These are phyloP conservation scores for Clarias magur DNA, from an alignment of 2,113 vertebrate species.

Conservation along the genomic window DNA sequence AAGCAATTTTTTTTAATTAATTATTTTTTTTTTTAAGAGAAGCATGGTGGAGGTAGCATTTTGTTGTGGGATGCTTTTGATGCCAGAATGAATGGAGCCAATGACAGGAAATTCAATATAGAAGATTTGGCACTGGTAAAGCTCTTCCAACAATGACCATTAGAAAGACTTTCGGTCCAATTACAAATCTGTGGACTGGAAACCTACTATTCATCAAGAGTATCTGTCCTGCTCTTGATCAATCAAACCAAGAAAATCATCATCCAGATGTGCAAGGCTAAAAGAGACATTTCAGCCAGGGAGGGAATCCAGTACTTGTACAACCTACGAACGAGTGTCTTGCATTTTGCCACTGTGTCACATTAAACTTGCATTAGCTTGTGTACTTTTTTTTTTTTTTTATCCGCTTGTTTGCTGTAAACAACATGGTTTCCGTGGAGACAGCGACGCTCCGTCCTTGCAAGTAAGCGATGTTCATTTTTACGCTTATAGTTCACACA, in stretches of 20 bases:
- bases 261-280: conserved; percentile 10
- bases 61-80: neutral
- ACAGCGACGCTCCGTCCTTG: conserved; percentile 8
- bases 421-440: conserved; percentile 26
- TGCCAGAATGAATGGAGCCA: neutral
- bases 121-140: neutral
- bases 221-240: neutral
- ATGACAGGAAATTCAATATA: neutral
- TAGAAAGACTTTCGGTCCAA: too few species aligned
- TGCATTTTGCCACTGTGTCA: neutral
- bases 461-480: conserved; percentile 30
- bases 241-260: neutral
- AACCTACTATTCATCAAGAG: neutral
- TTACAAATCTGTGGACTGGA: neutral
- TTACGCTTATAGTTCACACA: neutral
- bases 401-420: neutral
- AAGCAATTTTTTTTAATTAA: neutral
- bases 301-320: neutral
- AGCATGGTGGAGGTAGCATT: neutral
- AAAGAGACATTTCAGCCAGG: neutral
- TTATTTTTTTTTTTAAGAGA: too few species aligned
- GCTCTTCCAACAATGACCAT: neutral
- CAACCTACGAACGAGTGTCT: neutral
- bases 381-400: neutral
- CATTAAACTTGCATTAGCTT: neutral